Evolutionary conservation across 2,797 vertebrate species (phyloP).

Genomic region (Gallinago nigripennis): DNA sequence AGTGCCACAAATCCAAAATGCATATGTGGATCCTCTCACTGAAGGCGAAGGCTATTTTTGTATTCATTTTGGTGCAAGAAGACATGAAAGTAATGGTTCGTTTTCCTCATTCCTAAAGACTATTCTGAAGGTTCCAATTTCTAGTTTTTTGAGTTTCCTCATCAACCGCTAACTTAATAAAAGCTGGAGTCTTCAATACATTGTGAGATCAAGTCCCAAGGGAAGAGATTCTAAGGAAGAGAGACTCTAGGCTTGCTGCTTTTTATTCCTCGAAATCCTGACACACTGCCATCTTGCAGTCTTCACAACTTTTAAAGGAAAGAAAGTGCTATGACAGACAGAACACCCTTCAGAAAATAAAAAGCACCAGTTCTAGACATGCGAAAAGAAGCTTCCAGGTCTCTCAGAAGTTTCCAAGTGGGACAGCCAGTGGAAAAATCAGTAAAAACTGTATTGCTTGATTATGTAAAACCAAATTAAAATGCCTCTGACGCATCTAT

Average conservation of each 20-base stretch:
- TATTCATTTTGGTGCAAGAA: neutral
- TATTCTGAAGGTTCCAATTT: neutral
- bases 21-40: neutral
- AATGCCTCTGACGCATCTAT: neutral
- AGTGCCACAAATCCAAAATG: neutral
- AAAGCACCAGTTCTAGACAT: neutral
- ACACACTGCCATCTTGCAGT: neutral
- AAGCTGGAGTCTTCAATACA: neutral
- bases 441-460: neutral
- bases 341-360: neutral
- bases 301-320: neutral
- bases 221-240: neutral
- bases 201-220: neutral
- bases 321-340: neutral
- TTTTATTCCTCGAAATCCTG: neutral
- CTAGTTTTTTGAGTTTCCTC: neutral
- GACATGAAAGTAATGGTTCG: neutral
- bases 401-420: constrained; percentile 24
- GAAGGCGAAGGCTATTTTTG: neutral
- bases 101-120: neutral
- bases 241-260: neutral
- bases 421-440: neutral
- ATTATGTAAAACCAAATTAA: constrained; percentile 58
- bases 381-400: neutral
- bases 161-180: neutral